Evolutionary conservation across 2,797 vertebrate species (phyloP), one percentile per base, ranked within the genome.

Genomic region (Tangara arthus): DNA sequence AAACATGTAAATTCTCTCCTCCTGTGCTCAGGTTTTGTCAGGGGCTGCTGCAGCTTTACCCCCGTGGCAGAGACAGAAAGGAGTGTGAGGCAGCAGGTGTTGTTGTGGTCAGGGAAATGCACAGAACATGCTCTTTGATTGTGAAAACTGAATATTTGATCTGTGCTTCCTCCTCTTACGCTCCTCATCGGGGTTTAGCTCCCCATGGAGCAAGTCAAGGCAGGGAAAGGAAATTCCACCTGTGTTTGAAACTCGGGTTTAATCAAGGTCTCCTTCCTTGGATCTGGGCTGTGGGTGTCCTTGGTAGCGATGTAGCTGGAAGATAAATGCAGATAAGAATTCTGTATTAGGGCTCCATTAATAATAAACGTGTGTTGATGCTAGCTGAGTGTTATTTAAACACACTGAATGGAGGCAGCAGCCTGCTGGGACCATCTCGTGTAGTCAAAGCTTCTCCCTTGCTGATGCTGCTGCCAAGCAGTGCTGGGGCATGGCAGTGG

Each of bases 361-460:
- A 97, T 97, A 97, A 97, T 95, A 96, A 89, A 96, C 92, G 93
- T 96, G 77, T 52, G 94, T 95, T 96, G 97, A 95, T 97, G 95
- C 89, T 97, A 90, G 93, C 37, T 89, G 93, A 95, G 94, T 32
- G 59, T 93, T 98, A 92, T 96, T 97, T 97, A 96, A 97, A 95
- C 96, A 93, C 32, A 34, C 7, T 15, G 94, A 69, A 28, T 12
- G 83, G 89, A 95, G 93, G 92, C 85, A 64, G 91, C 52, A 12
- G 90, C 76, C 95, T 89, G 86, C 75, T 52, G 97, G 94, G 95
- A 93, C 73, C 11, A 0, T 57, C 84, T 53, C 12, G 3, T 22
- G 61, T 34, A 86, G 76, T 56, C 85, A 65, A 1, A 42, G 7
- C 27, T 63, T 13, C 73, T 82, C 69, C 85, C 42, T 23, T 6